Conservation (phyloP, 2,888 invertebrate genomes). For the Sarcophaga variegata region DNA sequence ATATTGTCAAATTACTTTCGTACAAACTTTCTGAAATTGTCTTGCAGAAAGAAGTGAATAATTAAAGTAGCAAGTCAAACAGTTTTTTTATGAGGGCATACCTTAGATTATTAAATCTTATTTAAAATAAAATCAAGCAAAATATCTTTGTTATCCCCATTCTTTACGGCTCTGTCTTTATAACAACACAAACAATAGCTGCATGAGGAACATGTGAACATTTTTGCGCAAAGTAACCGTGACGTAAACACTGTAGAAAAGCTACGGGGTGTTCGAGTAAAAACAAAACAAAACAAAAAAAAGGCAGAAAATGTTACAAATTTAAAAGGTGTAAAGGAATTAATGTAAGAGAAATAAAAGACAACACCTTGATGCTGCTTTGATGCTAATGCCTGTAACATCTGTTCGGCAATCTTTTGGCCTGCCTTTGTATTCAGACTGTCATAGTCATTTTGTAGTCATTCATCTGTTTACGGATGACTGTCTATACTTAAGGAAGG, state of each 20-base stretch:
- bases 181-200: neutral
- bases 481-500: neutral
- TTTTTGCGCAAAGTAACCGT: constrained; percentile 57
- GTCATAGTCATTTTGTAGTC: constrained; percentile 23
- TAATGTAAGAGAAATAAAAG: neutral
- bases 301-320: constrained; percentile 1
- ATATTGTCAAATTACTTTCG: too few species aligned
- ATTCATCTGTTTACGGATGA: constrained; percentile 26
- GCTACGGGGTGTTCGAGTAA: neutral
- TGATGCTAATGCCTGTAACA: neutral
- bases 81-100: too few species aligned
- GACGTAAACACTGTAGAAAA: constrained; percentile 29
- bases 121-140: too few species aligned
- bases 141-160: neutral
- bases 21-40: too few species aligned
- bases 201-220: neutral
- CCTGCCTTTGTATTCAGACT: neutral
- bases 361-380: neutral
- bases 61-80: too few species aligned
- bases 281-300: neutral
- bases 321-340: constrained; percentile 13
- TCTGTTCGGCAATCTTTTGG: neutral
- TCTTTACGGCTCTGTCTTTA: neutral
- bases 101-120: too few species aligned
- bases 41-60: too few species aligned